Evolutionary conservation across 1,140 invertebrate genomes (phyloP).

Genomic region (Tribolium castaneum): DNA sequence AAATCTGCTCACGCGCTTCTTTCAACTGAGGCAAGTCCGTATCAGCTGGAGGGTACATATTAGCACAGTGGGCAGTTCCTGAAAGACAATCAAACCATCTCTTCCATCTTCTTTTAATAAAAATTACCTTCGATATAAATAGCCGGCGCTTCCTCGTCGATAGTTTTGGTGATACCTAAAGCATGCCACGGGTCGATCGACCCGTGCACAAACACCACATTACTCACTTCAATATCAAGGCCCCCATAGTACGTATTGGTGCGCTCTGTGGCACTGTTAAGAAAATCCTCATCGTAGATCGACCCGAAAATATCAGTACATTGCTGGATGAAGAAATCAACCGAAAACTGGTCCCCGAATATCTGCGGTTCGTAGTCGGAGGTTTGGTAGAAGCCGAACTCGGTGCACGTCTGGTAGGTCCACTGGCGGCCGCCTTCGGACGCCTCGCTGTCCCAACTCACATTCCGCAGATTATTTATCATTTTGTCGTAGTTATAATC

Average conservation of each 20-base stretch:
- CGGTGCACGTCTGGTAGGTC: conserved; percentile 96
- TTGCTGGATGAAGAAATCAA: conserved; percentile 84
- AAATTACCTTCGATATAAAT: conserved; percentile 77
- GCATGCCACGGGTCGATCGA: conserved; percentile 95
- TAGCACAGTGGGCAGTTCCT: conserved; percentile 86
- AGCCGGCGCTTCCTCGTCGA: conserved; percentile 70
- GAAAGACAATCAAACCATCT: conserved; percentile 41
- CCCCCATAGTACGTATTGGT: conserved; percentile 88
- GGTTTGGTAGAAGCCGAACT: conserved; percentile 95
- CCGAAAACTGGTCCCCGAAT: conserved; percentile 82
- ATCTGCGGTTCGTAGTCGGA: conserved; percentile 78
- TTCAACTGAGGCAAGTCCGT: conserved; percentile 73
- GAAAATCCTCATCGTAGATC: conserved; percentile 69
- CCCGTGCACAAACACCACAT: conserved; percentile 90
- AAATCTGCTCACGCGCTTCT: conserved; percentile 72
- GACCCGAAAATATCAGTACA: conserved; percentile 86
- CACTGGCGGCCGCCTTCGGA: conserved; percentile 83
- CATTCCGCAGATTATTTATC: conserved; percentile 77
- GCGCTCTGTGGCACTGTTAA: conserved; percentile 71
- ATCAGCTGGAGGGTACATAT: conserved; percentile 79
- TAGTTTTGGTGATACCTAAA: conserved; percentile 75
- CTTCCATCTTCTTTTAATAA: neutral
- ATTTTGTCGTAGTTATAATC: conserved; percentile 87
- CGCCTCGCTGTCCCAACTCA: conserved; percentile 73
- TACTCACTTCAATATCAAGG: conserved; percentile 74